These are phyloP conservation scores for Akabosia matsudoensis DNA, from an alignment of 1,140 invertebrate genomes.

Conservation along the genomic window DNA sequence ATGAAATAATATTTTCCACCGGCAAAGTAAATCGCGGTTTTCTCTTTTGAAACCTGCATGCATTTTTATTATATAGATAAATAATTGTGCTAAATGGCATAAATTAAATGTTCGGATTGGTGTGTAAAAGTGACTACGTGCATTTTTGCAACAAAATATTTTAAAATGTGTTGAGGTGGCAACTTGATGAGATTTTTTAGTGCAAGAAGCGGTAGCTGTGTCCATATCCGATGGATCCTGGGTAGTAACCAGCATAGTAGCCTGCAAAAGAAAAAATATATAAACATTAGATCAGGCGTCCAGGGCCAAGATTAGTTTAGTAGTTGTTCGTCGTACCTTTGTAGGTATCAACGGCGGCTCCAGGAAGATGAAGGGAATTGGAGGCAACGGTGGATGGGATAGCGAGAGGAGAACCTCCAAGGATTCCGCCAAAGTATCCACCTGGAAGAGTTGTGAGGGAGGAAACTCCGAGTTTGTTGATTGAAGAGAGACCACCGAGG, in stretches of 20 bases:
- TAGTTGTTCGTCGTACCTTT: too few relatives aligned
- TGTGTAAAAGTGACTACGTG: too few relatives aligned
- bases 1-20: too few relatives aligned
- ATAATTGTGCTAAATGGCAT: too few relatives aligned
- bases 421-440: not conserved
- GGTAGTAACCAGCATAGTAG: not conserved
- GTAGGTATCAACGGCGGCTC: constrained; percentile 4
- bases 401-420: not conserved
- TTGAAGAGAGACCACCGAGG: not conserved
- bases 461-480: not conserved
- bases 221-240: not conserved
- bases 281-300: not conserved
- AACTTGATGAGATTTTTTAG: not conserved
- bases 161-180: too few relatives aligned
- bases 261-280: not conserved
- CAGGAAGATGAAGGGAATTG: not conserved
- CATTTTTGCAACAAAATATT: too few relatives aligned
- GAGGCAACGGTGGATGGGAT: not conserved
- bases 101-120: too few relatives aligned
- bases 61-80: too few relatives aligned
- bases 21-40: too few relatives aligned
- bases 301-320: too few relatives aligned
- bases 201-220: constrained; percentile 7
- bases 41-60: too few relatives aligned
- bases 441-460: not conserved